Percentiles rank a stretch among this genome's conserved stretches.
Evolutionary conservation across 1,140 invertebrate genomes (phyloP).

Genomic region (Ceratina calcarata): DNA sequence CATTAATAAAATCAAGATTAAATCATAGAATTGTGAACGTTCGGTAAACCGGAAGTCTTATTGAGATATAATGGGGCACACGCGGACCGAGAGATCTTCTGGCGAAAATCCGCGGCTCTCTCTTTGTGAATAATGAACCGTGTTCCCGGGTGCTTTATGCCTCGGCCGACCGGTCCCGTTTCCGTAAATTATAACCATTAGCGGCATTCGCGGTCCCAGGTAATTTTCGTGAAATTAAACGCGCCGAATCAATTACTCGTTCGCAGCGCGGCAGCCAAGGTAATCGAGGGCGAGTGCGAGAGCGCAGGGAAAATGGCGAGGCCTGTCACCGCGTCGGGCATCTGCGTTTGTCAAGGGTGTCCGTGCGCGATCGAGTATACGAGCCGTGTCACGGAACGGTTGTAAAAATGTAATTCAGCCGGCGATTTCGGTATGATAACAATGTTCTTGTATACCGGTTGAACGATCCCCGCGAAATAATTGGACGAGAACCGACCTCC

Average conservation of each 20-base stretch:
- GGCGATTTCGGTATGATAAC: conserved; percentile 23
- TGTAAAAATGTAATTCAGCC: conserved; percentile 30
- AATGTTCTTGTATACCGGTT: not conserved
- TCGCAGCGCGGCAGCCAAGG: conserved; percentile 33
- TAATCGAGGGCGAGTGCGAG: conserved; percentile 37
- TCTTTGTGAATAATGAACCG: conserved; percentile 69
- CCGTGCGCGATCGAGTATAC: not conserved
- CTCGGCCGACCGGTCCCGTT: conserved; percentile 72
- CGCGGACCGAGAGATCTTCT: conserved; percentile 29
- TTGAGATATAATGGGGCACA: conserved; percentile 17
- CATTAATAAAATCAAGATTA: no score
- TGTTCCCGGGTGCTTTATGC: conserved; percentile 73
- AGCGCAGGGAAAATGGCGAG: conserved; percentile 59
- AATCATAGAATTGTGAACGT: no score
- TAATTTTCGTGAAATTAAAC: conserved; percentile 79
- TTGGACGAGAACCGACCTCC: not conserved
- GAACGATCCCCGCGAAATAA: conserved; percentile 27
- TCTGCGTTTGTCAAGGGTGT: conserved; percentile 52
- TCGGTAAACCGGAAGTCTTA: conserved; percentile 38
- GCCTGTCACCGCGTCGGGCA: conserved; percentile 53
- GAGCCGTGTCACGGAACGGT: conserved; percentile 1
- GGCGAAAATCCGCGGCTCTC: conserved; percentile 31
- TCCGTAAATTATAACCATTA: conserved; percentile 79
- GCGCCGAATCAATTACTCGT: conserved; percentile 78
- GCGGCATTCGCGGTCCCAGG: conserved; percentile 70